These are phyloP conservation scores for Sclerodermus sp. DNA, from an alignment of 2,888 invertebrate species.

Conservation along the genomic window DNA sequence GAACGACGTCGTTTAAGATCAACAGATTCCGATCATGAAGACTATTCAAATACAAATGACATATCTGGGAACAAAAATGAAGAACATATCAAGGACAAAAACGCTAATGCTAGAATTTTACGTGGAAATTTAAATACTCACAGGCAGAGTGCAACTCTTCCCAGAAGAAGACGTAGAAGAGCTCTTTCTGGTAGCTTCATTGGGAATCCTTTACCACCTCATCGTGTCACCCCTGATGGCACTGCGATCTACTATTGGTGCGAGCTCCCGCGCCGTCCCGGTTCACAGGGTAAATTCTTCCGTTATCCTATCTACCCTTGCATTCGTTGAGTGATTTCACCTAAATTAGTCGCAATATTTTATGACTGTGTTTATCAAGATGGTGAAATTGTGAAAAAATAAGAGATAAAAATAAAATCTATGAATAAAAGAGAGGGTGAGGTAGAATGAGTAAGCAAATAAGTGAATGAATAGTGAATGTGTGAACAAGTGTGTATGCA, in stretches of 20 bases:
- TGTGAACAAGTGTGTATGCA: too few species aligned
- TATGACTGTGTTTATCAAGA: conserved; percentile 33
- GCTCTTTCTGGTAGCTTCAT: conserved; percentile 48
- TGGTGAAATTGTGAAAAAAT: conserved; percentile 21
- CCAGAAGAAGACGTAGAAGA: conserved; percentile 47
- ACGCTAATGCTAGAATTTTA: conserved; percentile 37
- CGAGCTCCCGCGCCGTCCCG: conserved; percentile 67
- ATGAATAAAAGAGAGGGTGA: not conserved
- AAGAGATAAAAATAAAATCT: too few species aligned
- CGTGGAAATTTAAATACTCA: conserved; percentile 27
- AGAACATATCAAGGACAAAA: conserved; percentile 36
- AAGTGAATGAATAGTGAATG: too few species aligned
- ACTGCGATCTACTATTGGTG: conserved; percentile 88
- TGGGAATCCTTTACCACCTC: conserved; percentile 65
- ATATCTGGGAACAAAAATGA: too few species aligned
- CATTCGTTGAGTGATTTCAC: too few species aligned
- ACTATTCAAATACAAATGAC: conserved; percentile 26
- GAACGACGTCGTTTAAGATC: conserved; percentile 17
- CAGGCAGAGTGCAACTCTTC: conserved; percentile 52
- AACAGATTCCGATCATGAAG: conserved; percentile 30
- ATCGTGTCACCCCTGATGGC: conserved; percentile 78
- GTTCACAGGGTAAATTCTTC: conserved; percentile 58
- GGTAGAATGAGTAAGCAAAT: not conserved
- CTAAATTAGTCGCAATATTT: too few species aligned
- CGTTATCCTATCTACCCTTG: too few species aligned